Base-by-base conservation (phyloP, 2,797 vertebrate genomes). In the Geotrypetes seraphini region DNA sequence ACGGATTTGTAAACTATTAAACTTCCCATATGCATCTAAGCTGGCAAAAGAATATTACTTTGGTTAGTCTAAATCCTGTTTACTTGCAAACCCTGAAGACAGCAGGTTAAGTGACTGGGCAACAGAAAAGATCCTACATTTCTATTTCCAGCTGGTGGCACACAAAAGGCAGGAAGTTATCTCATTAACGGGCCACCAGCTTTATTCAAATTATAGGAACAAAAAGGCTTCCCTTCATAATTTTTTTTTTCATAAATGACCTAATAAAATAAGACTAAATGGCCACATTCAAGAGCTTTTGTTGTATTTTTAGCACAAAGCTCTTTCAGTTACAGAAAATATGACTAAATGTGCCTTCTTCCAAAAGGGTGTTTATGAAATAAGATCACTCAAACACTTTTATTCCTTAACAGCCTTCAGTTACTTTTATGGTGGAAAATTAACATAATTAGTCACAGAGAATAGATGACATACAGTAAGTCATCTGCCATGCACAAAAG, bases 371-470 rank as follows among this genome's bases (percentile, higher is more conserved):
- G 80, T 88, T 87, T 88, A 85, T 83, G 63, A 79, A 84, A 82
- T 83, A 73, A 71, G 72, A 71, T 72, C 78, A 75, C 65, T 78
- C 79, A 76, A 78, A 81, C 75, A 74, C 80, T 83, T 81, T 85
- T 85, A 85, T 79, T 81, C 62, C 73, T 84, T 79, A 78, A 79
- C 78, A 81, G 78, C 69, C 76, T 73, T 78, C 72, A 81, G 79
- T 79, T 75, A 69, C 81, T 86, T 85, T 88, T 84, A 85, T 83
- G 81, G 83, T 78, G 70, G 75, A 75, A 87, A 90, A 90, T 93
- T 88, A 89, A 79, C 75, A 80, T 81, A 87, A 86, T 81, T 83
- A 87, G 83, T 85, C 75, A 81, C 80, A 83, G 77, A 81, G 72
- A 84, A 83, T 78, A 78, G 71, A 85, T 81, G 75, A 85, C 78